A percentile compares a stretch with the other conserved stretches of the same genome.
phyloP scores from a whole-genome alignment of 1,140 invertebrate genomes.

The Papilio aristodemus region DNA sequence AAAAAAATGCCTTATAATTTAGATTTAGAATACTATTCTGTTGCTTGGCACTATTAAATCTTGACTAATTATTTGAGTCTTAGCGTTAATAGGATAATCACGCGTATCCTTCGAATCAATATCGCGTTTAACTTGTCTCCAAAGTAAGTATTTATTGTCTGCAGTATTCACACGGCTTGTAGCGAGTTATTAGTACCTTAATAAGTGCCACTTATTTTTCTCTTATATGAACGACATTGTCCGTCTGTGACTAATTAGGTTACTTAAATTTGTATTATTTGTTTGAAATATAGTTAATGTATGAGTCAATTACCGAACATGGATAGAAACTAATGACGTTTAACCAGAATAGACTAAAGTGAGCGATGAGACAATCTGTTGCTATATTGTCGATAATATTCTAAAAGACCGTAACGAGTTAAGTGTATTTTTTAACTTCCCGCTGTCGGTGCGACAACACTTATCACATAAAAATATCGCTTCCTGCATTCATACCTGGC shows the following conservation, averaged over 20 bases:
- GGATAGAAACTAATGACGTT: background rate
- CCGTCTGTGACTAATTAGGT: background rate
- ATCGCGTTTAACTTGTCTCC: slow-evolving; percentile 7
- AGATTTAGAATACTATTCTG: no score
- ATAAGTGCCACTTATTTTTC: background rate
- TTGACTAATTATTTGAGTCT: no score
- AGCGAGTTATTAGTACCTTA: background rate
- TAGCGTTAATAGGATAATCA: background rate
- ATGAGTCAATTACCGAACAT: background rate
- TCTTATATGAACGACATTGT: slow-evolving; percentile 5
- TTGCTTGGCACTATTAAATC: no score
- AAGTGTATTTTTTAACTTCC: no score
- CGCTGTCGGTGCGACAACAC: no score
- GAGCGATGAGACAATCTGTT: background rate
- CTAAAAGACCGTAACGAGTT: no score
- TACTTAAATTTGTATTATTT: slow-evolving; percentile 10
- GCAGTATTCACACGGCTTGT: slow-evolving; percentile 6
- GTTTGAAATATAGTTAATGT: slow-evolving; percentile 5
- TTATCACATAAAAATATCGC: no score
- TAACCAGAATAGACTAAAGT: background rate
- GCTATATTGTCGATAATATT: no score
- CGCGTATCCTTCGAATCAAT: background rate
- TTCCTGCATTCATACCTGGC: background rate
- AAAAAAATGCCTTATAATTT: no score
- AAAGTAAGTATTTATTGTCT: background rate